Percentiles rank a stretch among this genome's conserved stretches.
Conservation (phyloP, 2,113 vertebrate species). For the Muntiacus muntjak region DNA sequence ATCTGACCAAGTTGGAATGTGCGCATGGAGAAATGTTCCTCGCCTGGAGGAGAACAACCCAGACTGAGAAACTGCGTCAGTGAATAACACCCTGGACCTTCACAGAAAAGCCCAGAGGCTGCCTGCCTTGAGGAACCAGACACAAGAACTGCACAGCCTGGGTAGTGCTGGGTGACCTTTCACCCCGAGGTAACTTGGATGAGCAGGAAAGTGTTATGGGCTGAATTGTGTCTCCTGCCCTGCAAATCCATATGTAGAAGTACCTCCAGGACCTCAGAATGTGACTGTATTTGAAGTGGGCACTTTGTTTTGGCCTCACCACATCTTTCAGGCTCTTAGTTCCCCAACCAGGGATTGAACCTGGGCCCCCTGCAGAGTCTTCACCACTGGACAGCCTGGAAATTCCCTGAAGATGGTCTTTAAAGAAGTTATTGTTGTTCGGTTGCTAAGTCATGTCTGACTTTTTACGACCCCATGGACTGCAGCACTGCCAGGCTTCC, state of each 20-base stretch:
- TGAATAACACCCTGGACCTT: accelerated
- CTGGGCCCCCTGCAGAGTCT: background rate
- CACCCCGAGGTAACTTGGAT: background rate
- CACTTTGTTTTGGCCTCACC: background rate
- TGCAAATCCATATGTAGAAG: background rate
- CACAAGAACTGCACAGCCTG: background rate
- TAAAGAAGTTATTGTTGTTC: background rate
- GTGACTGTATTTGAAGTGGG: background rate
- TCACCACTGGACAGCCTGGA: background rate
- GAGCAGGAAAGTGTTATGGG: background rate
- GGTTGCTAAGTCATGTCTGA: background rate
- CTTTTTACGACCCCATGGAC: background rate
- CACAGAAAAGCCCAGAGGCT: background rate
- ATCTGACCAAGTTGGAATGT: background rate
- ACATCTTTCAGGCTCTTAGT: background rate
- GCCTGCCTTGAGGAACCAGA: background rate
- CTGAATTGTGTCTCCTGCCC: background rate
- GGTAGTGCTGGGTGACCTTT: background rate
- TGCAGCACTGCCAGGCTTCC: background rate
- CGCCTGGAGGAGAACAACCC: background rate
- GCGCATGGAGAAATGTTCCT: background rate
- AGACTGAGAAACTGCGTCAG: background rate
- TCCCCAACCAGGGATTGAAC: background rate
- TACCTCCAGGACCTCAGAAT: background rate
- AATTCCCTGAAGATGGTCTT: background rate